Percentiles rank a stretch among this genome's conserved stretches.
Evolutionary conservation across 2,113 vertebrate genomes (phyloP).

Genomic region (Tragulus kanchil): DNA sequence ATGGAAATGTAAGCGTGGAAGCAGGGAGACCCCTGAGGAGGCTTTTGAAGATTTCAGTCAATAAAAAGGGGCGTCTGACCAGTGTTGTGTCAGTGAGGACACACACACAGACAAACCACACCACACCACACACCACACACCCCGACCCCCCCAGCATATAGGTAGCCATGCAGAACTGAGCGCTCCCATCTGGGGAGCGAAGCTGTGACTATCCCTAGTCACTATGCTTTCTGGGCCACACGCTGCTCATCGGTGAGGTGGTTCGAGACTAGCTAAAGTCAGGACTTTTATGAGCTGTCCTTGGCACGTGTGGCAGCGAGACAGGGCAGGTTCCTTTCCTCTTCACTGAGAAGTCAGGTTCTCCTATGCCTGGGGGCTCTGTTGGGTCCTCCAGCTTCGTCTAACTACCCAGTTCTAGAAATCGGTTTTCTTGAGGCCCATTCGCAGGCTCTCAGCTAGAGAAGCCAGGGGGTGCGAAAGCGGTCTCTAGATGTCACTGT

Average conservation of each 20-base stretch:
- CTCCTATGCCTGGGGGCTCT: neutral
- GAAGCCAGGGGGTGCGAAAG: neutral
- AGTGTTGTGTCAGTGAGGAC: neutral
- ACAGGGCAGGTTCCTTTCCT: neutral
- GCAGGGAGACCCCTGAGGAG: neutral
- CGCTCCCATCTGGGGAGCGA: neutral
- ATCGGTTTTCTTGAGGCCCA: neutral
- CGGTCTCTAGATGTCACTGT: slow-evolving; percentile 87
- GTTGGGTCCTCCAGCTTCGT: neutral
- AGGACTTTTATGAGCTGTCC: neutral
- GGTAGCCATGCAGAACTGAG: neutral
- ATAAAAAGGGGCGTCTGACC: neutral
- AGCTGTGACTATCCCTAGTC: neutral
- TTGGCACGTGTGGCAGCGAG: neutral
- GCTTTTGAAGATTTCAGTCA: neutral
- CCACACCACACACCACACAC: too few relatives aligned
- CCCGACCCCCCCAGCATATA: accelerated
- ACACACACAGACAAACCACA: accelerated
- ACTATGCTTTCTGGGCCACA: neutral
- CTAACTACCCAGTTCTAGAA: neutral
- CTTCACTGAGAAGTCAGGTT: neutral
- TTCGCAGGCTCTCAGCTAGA: neutral
- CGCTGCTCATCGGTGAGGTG: neutral
- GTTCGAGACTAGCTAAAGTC: neutral
- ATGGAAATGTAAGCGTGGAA: neutral